Percentiles rank a stretch among this genome's conserved stretches.
phyloP scores from a whole-genome alignment of 2,113 vertebrate species.

The Eulacestoma nigropectus region DNA sequence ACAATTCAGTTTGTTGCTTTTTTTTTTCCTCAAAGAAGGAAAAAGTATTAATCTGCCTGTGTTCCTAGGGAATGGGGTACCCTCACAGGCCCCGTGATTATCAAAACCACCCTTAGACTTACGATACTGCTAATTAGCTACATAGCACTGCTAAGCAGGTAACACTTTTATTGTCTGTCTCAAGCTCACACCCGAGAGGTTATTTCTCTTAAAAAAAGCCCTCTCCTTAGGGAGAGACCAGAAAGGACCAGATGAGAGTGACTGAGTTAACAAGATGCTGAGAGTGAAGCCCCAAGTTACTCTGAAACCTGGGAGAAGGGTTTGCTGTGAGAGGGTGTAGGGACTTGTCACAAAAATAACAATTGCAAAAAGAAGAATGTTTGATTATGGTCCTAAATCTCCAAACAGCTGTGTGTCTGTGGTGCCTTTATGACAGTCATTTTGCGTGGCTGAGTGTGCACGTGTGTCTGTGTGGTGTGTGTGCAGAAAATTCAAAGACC shows the following conservation, averaged over 20 bases:
- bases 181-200: background rate
- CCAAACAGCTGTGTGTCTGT: background rate
- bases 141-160: background rate
- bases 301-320: background rate
- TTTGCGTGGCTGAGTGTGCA: background rate
- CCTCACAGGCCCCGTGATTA: background rate
- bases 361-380: background rate
- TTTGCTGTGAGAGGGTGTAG: background rate
- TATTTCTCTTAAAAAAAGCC: background rate
- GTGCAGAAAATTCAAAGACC: background rate
- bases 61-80: background rate
- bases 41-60: background rate
- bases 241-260: background rate
- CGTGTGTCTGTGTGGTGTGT: background rate
- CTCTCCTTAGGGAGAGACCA: background rate
- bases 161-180: conserved; percentile 37
- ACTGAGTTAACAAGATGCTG: background rate
- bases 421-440: background rate
- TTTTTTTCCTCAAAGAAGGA: background rate
- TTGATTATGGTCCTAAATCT: background rate
- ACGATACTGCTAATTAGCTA: conserved; percentile 32
- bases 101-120: conserved; percentile 28
- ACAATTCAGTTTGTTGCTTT: background rate
- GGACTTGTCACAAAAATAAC: background rate
- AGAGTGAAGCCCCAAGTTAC: background rate